Base-by-base conservation (phyloP, 2,797 vertebrate species). In the Lerista edwardsae region DNA sequence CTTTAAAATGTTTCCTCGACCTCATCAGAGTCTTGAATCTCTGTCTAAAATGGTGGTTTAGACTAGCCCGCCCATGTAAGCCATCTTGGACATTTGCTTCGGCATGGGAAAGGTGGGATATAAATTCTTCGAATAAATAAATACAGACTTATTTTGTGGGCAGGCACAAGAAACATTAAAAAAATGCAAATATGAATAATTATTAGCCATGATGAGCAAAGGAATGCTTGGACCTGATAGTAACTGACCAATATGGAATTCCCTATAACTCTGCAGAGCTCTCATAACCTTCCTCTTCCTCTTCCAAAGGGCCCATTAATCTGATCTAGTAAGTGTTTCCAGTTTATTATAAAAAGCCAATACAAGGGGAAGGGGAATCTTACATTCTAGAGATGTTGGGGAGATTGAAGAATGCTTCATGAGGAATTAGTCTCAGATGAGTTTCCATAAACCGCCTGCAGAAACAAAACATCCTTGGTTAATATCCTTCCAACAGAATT, bases 321-420 rank as follows among this genome's bases (percentile, higher is more conserved):
- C 61, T 59, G 57, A 59, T 47, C 5, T 47, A 47, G 5, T 47
- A n/a, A 21, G 57, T 23, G 21, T n/a, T 21, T 19, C 11, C 17
- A 39, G 36, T 85, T 88, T 44, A 80, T 71, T 74, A 39, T 73
- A 84, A 75, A 23, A 25, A 69, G 21, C 39, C 86, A 78, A 86
- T 17, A 85, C 44, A n/a, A n/a, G 7, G 83, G 80, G 36, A 57
- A 61, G 91, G 91, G 82, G 71, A n/a, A 15, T 98, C 98, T 98
- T 96, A 99, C 98, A 99, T 98, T 84, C 96, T 97, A 83, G 98
- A 98, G 93, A 99, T 97, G 95, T 99, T 99, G 92, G 97, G 96
- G 91, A 98, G 94, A 93, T 95, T 96, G 91, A 96, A 95, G 87
- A 99, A 99, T 31, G 97, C 97, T 1, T 93, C 95, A 72, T 95